phyloP scores from a whole-genome alignment of 2,113 vertebrate species.

The Clarias magur region DNA sequence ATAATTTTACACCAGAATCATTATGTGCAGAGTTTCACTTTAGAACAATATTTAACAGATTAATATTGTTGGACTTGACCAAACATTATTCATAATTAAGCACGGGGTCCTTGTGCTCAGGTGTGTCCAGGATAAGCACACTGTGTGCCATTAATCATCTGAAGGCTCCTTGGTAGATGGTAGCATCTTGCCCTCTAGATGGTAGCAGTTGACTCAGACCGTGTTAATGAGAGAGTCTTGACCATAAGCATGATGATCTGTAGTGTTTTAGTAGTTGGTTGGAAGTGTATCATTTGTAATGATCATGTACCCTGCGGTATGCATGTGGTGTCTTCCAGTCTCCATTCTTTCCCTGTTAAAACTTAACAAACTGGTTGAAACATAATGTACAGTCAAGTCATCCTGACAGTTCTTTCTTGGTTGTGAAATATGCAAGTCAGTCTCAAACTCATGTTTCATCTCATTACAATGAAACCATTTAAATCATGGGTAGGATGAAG shows the following conservation, averaged over 20 bases:
- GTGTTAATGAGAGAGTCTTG: neutral
- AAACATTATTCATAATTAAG: neutral
- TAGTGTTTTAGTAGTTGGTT: neutral
- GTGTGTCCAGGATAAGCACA: neutral
- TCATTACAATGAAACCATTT: neutral
- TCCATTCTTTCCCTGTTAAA: neutral
- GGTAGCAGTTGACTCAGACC: slow-evolving; percentile 52
- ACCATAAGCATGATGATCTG: neutral
- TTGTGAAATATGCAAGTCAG: neutral
- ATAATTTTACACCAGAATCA: neutral
- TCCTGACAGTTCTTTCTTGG: neutral
- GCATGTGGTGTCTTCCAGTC: neutral
- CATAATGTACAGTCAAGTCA: neutral
- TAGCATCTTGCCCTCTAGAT: slow-evolving; percentile 56
- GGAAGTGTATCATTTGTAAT: neutral
- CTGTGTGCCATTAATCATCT: neutral
- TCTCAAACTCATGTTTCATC: slow-evolving; percentile 1
- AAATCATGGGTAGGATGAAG: neutral
- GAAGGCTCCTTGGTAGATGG: neutral
- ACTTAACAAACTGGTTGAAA: neutral
- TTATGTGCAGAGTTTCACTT: neutral
- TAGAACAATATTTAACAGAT: neutral
- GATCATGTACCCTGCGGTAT: neutral
- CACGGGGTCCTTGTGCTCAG: neutral
- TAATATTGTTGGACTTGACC: no score